Base-by-base conservation (phyloP, 2,113 vertebrate genomes). In the Octodon degus region DNA sequence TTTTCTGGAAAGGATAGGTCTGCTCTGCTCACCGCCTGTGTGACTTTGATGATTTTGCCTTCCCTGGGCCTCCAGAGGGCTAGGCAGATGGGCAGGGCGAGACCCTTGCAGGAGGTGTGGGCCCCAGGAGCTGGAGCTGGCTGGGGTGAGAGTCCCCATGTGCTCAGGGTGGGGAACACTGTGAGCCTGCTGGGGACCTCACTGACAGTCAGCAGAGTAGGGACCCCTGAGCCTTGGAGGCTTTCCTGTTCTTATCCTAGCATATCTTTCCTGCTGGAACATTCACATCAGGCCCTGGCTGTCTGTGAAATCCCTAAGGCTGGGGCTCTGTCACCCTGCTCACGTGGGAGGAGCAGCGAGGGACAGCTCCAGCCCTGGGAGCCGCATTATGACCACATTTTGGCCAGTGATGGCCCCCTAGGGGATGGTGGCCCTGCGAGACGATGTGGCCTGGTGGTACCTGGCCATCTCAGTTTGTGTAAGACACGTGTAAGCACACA, bases 401-500 rank as follows among this genome's bases (percentile, higher is more conserved):
- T 13, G 5, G 40, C 68, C 63, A 13, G 7, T 0, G 11, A n/a
- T 3, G 20, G 43, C 1, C 30, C 11, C 19, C 2, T 5, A 19
- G 43, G 11, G 11, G 30, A 68, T 14, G 22, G 20, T 10, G 47
- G 12, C 53, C 20, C 32, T 70, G 9, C 4, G 65, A 53, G 65
- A 65, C 25, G 2, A 1, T 20, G 14, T 2, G 40, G 72, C 72
- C n/a, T 74, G 72, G 72, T 1, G 11, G 24, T 14, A 22, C 24
- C 30, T 4, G 14, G 60, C 60, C 8, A 7, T 43, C 60, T 63
- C n/a, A 32, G 24, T n/a, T 40, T 60, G 32, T 83, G 81, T 13
- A 8, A 5, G 62, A 63, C 8, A 63, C 20, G 9, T 25, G 2
- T 74, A 16, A 10, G 7, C 60, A 32, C 62, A 43, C 82, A 85